Conservation (phyloP, 2,888 invertebrate genomes). For the Neocrepidodera transversa region DNA sequence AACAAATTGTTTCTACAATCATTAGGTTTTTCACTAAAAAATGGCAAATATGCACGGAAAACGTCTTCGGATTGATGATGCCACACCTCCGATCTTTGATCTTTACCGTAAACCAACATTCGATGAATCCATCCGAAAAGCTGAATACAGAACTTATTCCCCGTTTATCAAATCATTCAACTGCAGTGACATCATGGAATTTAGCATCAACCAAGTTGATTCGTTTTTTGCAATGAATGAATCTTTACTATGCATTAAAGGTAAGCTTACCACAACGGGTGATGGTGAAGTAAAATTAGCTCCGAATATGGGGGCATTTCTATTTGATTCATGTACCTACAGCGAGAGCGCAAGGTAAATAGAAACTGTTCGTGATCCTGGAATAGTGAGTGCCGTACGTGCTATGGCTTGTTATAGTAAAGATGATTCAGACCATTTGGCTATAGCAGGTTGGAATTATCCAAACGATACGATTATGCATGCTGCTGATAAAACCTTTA, state of each 20-base stretch:
- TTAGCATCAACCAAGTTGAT: constrained; percentile 37
- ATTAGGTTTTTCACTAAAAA: background rate
- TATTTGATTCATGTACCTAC: constrained; percentile 32
- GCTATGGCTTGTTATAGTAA: constrained; percentile 23
- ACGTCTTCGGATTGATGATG: background rate
- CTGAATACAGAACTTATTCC: constrained; percentile 32
- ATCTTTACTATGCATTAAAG: constrained; percentile 1
- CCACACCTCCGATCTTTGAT: background rate
- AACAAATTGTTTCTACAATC: constrained; percentile 1
- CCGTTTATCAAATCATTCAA: constrained; percentile 40
- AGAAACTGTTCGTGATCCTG: constrained; percentile 26
- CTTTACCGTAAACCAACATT: constrained; percentile 14
- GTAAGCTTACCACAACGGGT: background rate
- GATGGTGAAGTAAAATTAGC: constrained; percentile 5
- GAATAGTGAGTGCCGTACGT: constrained; percentile 30
- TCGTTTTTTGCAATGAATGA: constrained; percentile 26
- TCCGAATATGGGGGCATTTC: constrained; percentile 26
- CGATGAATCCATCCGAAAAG: constrained; percentile 29
- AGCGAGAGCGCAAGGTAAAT: constrained; percentile 26
- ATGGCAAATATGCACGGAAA: background rate
- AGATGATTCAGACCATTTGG: constrained; percentile 22
- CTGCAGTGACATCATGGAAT: constrained; percentile 37
- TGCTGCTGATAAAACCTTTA: constrained; percentile 20
- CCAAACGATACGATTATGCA: constrained; percentile 15
- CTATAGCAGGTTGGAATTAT: constrained; percentile 30